These are phyloP conservation scores for Sminthopsis crassicaudata DNA, from an alignment of 2,113 vertebrate species.

Conservation along the genomic window DNA sequence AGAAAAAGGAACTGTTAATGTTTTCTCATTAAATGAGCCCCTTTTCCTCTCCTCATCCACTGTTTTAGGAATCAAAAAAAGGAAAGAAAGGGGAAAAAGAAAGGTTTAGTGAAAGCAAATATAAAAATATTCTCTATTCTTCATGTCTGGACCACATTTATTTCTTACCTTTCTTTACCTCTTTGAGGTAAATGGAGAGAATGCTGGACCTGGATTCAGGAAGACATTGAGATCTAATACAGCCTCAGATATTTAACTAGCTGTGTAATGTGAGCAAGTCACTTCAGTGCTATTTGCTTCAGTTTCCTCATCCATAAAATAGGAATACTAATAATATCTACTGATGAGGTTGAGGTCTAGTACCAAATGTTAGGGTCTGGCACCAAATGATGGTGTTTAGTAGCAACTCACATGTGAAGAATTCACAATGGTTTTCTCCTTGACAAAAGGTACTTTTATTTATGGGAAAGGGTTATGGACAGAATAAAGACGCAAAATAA, in stretches of 20 bases:
- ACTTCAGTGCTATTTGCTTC: neutral
- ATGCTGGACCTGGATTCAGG: neutral
- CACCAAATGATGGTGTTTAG: no score
- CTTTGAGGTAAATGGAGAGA: neutral
- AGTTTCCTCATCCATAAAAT: neutral
- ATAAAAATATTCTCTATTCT: neutral
- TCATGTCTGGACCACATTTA: neutral
- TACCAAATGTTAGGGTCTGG: no score
- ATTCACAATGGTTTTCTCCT: no score
- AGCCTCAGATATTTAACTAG: neutral
- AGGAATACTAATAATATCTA: neutral
- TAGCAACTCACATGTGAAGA: no score
- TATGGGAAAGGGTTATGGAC: no score
- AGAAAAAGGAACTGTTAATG: conserved; percentile 2
- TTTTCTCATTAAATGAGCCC: neutral
- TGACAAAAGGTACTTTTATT: no score
- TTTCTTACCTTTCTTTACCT: neutral
- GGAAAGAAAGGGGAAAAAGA: neutral
- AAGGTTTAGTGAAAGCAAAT: neutral
- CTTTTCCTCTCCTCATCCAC: neutral
- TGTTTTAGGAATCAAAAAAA: conserved; percentile 1
- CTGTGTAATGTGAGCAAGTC: neutral
- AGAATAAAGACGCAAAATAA: no score
- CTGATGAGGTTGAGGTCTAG: no score
- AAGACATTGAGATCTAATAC: neutral